phyloP scores from a whole-genome alignment of 2,113 vertebrate species.

The Hydropotes inermis region DNA sequence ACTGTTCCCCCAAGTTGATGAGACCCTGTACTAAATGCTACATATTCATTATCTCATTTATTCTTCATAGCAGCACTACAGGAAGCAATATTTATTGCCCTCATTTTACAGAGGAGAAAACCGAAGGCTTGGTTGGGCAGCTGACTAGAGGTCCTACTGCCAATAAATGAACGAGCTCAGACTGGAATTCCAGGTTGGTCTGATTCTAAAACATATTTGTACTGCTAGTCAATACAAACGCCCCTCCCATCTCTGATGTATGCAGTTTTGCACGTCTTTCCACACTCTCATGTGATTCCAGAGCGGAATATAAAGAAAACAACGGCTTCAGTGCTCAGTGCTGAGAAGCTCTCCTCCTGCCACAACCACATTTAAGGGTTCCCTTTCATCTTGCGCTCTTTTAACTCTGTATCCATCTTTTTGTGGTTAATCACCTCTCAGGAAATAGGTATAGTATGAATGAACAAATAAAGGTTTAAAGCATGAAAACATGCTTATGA shows the following conservation, averaged over 20 bases:
- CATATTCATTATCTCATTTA: not conserved
- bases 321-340: fast-evolving
- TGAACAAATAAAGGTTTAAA: slow-evolving; percentile 18
- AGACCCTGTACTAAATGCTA: not conserved
- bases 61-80: not conserved
- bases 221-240: not conserved
- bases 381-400: not conserved
- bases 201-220: not conserved
- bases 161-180: not conserved
- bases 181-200: not conserved
- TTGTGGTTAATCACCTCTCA: not conserved
- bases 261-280: not conserved
- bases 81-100: not conserved
- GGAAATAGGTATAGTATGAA: not conserved
- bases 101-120: not conserved
- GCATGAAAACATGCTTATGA: not conserved
- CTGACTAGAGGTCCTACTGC: not conserved
- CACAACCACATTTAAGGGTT: not conserved
- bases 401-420: not conserved
- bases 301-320: not conserved
- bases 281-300: not conserved
- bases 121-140: not conserved
- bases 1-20: not conserved
- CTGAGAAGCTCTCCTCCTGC: not conserved
- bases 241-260: not conserved